phyloP scores from a whole-genome alignment of 2,888 invertebrate species.

The Congeria kusceri region DNA sequence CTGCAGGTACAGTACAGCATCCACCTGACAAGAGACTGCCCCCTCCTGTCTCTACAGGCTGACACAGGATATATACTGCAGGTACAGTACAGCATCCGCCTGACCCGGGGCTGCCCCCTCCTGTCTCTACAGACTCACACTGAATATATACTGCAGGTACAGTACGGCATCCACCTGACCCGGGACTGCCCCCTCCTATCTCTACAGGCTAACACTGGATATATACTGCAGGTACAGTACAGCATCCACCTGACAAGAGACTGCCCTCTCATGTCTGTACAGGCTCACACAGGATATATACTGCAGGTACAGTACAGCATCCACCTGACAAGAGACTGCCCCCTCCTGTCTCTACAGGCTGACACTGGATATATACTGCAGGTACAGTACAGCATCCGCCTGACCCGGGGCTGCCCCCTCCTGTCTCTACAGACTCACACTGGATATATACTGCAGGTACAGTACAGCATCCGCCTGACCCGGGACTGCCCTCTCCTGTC shows the following conservation, averaged over 20 bases:
- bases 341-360: no score
- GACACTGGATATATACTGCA: no score
- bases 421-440: slow-evolving; percentile 45
- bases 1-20: slow-evolving; percentile 39
- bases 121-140: slow-evolving; percentile 45
- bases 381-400: slow-evolving; percentile 45
- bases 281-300: slow-evolving; percentile 47
- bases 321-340: no score
- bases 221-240: slow-evolving; percentile 18
- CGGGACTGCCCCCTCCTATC: no score
- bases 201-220: no score
- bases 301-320: slow-evolving; percentile 39
- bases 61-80: no score
- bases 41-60: no score
- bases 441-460: slow-evolving; percentile 55
- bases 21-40: no score
- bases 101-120: slow-evolving; percentile 25
- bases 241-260: slow-evolving; percentile 31
- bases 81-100: slow-evolving; percentile 45
- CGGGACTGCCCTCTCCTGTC: no score
- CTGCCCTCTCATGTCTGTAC: slow-evolving; percentile 41
- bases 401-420: slow-evolving; percentile 25
- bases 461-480: no score
- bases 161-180: no score
- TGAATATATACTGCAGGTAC: slow-evolving; percentile 55